Conservation (phyloP, 2,888 invertebrate genomes). For the Apotomis capreana region DNA sequence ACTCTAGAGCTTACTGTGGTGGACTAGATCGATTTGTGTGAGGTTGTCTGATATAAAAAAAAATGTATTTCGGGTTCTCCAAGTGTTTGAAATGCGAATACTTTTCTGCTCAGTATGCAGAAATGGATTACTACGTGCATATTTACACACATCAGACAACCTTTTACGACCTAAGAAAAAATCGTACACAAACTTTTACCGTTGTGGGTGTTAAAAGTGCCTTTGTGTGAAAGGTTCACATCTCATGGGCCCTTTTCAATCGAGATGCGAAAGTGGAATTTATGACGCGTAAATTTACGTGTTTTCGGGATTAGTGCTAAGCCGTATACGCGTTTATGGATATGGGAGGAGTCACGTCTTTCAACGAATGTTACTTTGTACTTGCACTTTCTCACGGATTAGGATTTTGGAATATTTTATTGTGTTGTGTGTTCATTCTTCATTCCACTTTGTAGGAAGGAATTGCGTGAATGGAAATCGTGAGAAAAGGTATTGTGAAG, state of each 20-base stretch:
- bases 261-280: slow-evolving; percentile 65
- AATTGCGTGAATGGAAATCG: too few species aligned
- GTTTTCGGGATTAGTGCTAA: slow-evolving; percentile 46
- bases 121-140: slow-evolving; percentile 59
- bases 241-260: slow-evolving; percentile 63
- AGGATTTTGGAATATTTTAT: not conserved
- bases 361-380: slow-evolving; percentile 6
- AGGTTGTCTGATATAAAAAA: not conserved
- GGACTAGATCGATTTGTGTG: too few species aligned
- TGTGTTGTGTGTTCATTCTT: not conserved
- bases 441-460: too few species aligned
- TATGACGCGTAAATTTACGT: slow-evolving; percentile 62
- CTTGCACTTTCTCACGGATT: not conserved
- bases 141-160: slow-evolving; percentile 55
- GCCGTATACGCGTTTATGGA: slow-evolving; percentile 31
- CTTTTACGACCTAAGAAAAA: slow-evolving; percentile 63
- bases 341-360: slow-evolving; percentile 17
- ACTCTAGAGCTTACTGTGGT: too few species aligned
- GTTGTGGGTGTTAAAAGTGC: slow-evolving; percentile 63
- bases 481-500: too few species aligned
- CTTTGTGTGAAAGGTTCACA: slow-evolving; percentile 62
- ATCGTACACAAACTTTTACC: slow-evolving; percentile 61
- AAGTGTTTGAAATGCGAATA: slow-evolving; percentile 24
- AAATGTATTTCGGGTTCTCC: not conserved
- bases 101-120: slow-evolving; percentile 47